phyloP scores from a whole-genome alignment of 2,113 vertebrate genomes.

The Triplophysa rosa region DNA sequence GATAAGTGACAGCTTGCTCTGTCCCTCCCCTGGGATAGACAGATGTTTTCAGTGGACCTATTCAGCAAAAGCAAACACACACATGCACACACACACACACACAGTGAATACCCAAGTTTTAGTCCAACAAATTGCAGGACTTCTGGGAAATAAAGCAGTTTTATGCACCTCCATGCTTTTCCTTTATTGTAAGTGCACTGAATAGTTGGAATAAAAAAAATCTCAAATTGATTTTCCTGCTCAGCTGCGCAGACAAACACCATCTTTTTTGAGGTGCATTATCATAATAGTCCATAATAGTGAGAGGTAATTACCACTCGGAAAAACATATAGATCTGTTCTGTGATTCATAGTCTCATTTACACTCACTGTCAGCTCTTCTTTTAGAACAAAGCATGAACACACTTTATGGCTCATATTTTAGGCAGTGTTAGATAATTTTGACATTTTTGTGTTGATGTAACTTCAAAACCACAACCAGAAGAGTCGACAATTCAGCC shows the following conservation, averaged over 20 bases:
- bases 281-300: constrained; percentile 11
- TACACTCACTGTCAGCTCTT: constrained; percentile 8
- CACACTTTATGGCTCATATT: neutral
- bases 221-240: constrained; percentile 11
- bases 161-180: neutral
- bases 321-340: constrained; percentile 19
- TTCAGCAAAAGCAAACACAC: neutral
- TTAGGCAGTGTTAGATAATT: too few species aligned
- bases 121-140: neutral
- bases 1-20: neutral
- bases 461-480: neutral
- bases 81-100: neutral
- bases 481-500: neutral
- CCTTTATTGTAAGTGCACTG: neutral
- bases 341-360: neutral
- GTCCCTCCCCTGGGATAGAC: constrained; percentile 2
- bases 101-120: neutral
- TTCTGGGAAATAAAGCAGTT: neutral
- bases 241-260: neutral
- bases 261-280: constrained; percentile 3
- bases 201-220: neutral
- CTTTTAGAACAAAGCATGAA: neutral
- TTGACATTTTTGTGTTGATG: too few species aligned
- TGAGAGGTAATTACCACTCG: constrained; percentile 32
- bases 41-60: constrained; percentile 9